Evolutionary conservation across 2,113 vertebrate genomes (phyloP), one percentile per base, ranked within the genome.

Genomic region (Melanerpes formicivorus): DNA sequence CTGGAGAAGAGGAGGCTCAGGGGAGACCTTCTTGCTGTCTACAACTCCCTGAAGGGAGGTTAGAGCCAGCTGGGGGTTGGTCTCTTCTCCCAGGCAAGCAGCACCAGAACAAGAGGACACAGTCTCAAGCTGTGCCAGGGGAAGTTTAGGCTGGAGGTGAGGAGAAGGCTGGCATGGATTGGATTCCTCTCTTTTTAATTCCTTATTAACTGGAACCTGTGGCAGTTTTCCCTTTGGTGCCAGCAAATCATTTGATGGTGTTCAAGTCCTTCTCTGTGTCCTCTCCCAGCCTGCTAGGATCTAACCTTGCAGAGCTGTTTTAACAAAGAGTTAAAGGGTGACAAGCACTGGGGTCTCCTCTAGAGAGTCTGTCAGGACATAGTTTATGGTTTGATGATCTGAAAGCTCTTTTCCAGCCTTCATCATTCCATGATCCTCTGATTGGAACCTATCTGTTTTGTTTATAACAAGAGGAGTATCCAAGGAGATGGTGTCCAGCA

Each of bases 171-270:
- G 71, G 42, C 74, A 84, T 17, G 3, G 27, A 82, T 77, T 75
- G 13, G 25, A 56, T 65, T 40, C 63, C 82, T 81, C 59, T 37
- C 59, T 90, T 90, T 90, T 90, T 72, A 76, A 77, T 93, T 85
- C 88, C 82, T 91, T 54, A 83, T 93, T 85, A 91, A 58, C 90
- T 76, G n/a, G 25, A 76, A 69, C 72, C 64, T 17, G 32, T 34
- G 46, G 44, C 83, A 62, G 34, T 22, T 58, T 59, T 50, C 59
- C 25, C 74, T 37, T 48, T 48, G 42, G 66, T 90, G 84, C 82
- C 85, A 84, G 30, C 27, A 29, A 67, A 82, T 37, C 71, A 44
- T 59, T 50, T 44, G 12, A 1, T 3, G 63, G 64, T 16, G 80
- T 67, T 88, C 4, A 8, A 88, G 32, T 21, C 5, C 1, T 50